Conservation (phyloP, 2,888 invertebrate genomes). For the Plebejus melissa region DNA sequence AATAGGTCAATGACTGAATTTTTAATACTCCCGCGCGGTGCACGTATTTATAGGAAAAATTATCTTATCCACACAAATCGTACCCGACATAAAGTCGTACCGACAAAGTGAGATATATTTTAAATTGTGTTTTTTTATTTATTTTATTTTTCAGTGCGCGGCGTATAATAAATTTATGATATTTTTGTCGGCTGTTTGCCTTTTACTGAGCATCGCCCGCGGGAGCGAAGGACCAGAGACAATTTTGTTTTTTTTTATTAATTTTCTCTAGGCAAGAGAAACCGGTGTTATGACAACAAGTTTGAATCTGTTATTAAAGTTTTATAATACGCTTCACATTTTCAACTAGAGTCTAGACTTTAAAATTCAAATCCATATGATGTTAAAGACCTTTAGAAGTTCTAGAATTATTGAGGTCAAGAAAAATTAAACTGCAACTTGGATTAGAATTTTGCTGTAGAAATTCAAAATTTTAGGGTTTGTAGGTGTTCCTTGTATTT, state of each 20-base stretch:
- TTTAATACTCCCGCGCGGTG: too few relatives aligned
- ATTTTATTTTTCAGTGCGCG: slow-evolving; percentile 65
- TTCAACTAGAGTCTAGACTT: too few relatives aligned
- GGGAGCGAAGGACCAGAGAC: slow-evolving; percentile 37
- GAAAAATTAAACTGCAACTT: too few relatives aligned
- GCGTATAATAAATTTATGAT: slow-evolving; percentile 60
- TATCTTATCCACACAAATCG: slow-evolving; percentile 29
- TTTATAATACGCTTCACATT: too few relatives aligned
- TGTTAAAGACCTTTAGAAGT: too few relatives aligned
- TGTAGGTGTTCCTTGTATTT: too few relatives aligned
- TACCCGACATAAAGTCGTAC: slow-evolving; percentile 33
- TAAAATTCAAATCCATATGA: too few relatives aligned
- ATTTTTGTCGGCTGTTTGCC: slow-evolving; percentile 65
- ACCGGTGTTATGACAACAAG: background rate
- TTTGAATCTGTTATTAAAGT: background rate
- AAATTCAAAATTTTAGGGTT: too few relatives aligned
- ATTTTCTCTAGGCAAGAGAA: slow-evolving; percentile 8
- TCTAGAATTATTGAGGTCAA: too few relatives aligned
- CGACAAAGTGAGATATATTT: slow-evolving; percentile 70
- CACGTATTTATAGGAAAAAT: too few relatives aligned
- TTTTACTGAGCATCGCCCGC: slow-evolving; percentile 43
- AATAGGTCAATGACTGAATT: too few relatives aligned
- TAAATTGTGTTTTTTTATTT: slow-evolving; percentile 60
- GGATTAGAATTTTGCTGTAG: too few relatives aligned
- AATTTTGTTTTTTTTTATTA: slow-evolving; percentile 32